Base-by-base conservation (phyloP, 2,888 invertebrate genomes). In the Scaeva pyrastri region DNA sequence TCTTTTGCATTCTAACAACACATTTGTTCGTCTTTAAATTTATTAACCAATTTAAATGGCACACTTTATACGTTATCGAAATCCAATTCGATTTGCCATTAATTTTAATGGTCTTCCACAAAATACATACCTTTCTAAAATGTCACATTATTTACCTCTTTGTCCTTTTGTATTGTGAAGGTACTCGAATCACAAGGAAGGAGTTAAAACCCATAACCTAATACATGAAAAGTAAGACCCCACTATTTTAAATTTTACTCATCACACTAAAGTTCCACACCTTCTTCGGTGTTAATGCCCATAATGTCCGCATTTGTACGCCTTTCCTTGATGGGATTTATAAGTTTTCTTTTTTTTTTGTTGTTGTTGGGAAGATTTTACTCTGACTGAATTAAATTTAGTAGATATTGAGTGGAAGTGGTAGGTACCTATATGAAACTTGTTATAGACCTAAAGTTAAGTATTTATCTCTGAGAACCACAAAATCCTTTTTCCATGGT, bases 401-500 rank as follows among this genome's bases (percentile, higher is more conserved):
- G 14, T 43, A 41, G 11, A 41, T 7, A 31, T 31, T 7, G 6
- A 31, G n/a, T n/a, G n/a, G n/a, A n/a, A n/a, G n/a, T n/a, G n/a
- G n/a, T 31, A 31, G 5, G 31, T 31, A 31, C 31, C 12, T 41
- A 45, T 50, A 14, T 52, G n/a, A 66, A 68, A 21, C 39, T 68
- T 68, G n/a, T 6, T 23, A 68, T 8, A 23, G 8, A 26, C 26
- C 31, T 4, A 31, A 41, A 52, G 50, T 73, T 43, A 50, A 41
- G 39, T 62, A 78, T 72, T 64, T 64, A 78, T 55, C 71, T 72
- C 36, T 36, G 60, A 70, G 48, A 36, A 62, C 71, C 39, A 14
- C 43, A 74, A 75, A 74, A 75, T 80, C 80, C 62, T 62, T 31
- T 71, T 76, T 68, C 39, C 26, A 50, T 82, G 76, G 72, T 58